A percentile compares a stretch with the other conserved stretches of the same genome.
Evolutionary conservation across 2,888 invertebrate species (phyloP).

Genomic region (Chrysolina haemoptera): DNA sequence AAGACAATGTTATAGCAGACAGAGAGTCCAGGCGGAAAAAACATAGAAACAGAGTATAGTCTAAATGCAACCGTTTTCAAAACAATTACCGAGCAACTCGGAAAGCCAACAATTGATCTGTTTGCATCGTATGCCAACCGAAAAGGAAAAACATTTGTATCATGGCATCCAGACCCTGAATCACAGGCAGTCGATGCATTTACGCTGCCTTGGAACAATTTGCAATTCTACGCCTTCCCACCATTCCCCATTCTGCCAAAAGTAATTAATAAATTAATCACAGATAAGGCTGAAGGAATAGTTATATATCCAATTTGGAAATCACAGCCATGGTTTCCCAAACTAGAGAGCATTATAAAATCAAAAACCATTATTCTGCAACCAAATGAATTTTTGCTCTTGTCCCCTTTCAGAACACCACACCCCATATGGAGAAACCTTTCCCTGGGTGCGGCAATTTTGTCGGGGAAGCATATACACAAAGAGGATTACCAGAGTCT

Average conservation of each 20-base stretch:
- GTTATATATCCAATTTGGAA: neutral
- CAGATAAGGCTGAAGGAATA: neutral
- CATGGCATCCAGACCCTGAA: constrained; percentile 31
- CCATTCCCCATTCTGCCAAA: constrained; percentile 2
- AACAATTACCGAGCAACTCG: too few relatives aligned
- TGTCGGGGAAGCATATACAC: neutral
- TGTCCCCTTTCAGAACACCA: neutral
- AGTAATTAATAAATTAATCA: constrained; percentile 30
- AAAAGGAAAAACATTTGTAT: constrained; percentile 34
- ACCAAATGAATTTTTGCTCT: neutral
- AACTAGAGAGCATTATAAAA: neutral
- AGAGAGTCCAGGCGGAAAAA: too few relatives aligned
- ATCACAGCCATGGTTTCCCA: constrained; percentile 5
- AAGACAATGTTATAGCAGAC: too few relatives aligned
- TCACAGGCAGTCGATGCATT: too few relatives aligned
- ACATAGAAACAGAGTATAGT: too few relatives aligned
- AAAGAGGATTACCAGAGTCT: neutral
- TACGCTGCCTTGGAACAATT: too few relatives aligned
- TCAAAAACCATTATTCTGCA: neutral
- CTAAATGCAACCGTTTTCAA: too few relatives aligned
- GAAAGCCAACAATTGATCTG: neutral
- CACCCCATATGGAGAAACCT: neutral
- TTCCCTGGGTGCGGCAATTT: neutral
- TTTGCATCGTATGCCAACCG: constrained; percentile 33
- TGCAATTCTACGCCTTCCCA: too few relatives aligned